phyloP scores from a whole-genome alignment of 2,113 vertebrate genomes.

The Tychaedon coryphoeus region DNA sequence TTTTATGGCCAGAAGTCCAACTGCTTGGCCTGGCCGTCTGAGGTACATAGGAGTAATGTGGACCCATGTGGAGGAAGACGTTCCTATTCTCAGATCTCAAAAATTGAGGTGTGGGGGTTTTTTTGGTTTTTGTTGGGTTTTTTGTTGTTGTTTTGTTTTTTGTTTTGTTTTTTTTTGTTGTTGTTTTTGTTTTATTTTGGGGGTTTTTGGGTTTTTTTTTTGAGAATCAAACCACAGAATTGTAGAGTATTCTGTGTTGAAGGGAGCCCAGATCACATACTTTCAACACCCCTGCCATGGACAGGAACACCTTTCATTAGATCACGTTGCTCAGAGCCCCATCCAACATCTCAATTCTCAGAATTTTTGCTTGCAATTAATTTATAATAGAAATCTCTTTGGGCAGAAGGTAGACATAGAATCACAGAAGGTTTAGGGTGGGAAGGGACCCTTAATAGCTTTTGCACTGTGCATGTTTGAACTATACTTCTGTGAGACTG shows the following conservation, averaged over 20 bases:
- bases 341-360: rapidly evolving
- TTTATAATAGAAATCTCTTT: neutral
- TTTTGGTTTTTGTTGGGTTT: neutral
- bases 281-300: neutral
- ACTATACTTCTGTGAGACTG: neutral
- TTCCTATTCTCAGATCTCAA: neutral
- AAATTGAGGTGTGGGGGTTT: neutral
- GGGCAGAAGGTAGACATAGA: neutral
- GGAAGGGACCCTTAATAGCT: neutral
- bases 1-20: neutral
- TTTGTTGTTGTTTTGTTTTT: neutral
- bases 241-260: neutral
- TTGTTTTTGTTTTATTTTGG: neutral
- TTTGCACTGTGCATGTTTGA: neutral
- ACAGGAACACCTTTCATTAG: neutral
- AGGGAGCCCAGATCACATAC: rapidly evolving
- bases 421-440: neutral
- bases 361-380: neutral
- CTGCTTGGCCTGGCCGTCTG: neutral
- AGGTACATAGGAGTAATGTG: neutral
- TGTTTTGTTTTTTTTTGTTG: too few species aligned
- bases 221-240: neutral
- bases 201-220: neutral
- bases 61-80: neutral
- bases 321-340: rapidly evolving